A percentile compares a stretch with the other conserved stretches of the same genome.
These are phyloP conservation scores for Hetaerina titia DNA, from an alignment of 2,888 invertebrate species.

Conservation along the genomic window DNA sequence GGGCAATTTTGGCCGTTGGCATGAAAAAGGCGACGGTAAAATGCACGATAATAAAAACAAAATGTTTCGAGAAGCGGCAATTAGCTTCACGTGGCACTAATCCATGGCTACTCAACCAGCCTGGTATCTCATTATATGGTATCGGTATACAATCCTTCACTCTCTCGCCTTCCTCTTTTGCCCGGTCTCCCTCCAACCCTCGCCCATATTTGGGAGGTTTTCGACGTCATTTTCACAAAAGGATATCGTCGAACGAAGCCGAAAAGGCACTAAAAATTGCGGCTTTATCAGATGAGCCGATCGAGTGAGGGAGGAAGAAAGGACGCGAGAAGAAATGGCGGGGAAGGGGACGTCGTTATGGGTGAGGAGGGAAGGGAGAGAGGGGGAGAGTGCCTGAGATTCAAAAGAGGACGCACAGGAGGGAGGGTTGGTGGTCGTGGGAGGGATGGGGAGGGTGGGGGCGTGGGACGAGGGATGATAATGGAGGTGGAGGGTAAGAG, in stretches of 20 bases:
- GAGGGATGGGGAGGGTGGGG: neutral
- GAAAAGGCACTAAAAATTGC: slow-evolving; percentile 51
- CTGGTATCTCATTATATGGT: neutral
- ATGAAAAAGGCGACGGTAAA: neutral
- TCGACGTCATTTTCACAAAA: slow-evolving; percentile 43
- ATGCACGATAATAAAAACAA: neutral
- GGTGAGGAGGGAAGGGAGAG: neutral
- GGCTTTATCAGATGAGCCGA: slow-evolving; percentile 48
- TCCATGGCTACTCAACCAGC: neutral
- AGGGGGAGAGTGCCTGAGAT: neutral
- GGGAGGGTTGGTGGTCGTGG: neutral
- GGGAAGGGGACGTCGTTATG: neutral
- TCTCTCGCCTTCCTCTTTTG: neutral
- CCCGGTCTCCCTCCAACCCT: neutral
- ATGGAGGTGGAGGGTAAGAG: neutral
- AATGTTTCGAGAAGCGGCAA: neutral
- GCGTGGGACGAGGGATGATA: neutral
- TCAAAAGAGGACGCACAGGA: neutral
- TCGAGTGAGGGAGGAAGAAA: neutral
- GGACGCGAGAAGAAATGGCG: neutral
- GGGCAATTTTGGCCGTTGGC: neutral
- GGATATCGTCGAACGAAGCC: slow-evolving; percentile 47
- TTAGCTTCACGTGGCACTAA: slow-evolving; percentile 1
- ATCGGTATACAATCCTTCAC: neutral
- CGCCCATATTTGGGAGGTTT: slow-evolving; percentile 20